phyloP scores from a whole-genome alignment of 2,113 vertebrate genomes.

The Bagarius yarrelli region DNA sequence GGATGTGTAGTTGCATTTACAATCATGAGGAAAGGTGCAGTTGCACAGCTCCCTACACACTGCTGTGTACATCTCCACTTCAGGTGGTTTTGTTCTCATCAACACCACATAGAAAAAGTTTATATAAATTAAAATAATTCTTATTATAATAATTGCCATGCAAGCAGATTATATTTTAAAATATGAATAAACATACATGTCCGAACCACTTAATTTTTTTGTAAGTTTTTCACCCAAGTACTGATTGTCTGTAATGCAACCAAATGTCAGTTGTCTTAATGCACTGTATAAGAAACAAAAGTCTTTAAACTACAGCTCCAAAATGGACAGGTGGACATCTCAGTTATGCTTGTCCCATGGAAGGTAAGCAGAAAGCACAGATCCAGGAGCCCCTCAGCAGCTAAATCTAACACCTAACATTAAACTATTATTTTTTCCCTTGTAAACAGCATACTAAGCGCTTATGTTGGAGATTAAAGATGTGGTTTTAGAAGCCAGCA shows the following conservation, averaged over 20 bases:
- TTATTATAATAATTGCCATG: no score
- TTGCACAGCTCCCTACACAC: constrained; percentile 11
- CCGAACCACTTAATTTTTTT: neutral
- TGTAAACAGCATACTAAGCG: constrained; percentile 12
- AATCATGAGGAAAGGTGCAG: neutral
- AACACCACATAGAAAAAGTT: no score
- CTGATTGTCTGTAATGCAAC: neutral
- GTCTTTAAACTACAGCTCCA: no score
- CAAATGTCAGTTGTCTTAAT: neutral
- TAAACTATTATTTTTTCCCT: neutral
- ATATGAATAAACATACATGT: neutral
- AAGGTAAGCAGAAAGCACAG: constrained; percentile 29
- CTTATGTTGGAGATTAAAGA: constrained; percentile 22
- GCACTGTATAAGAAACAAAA: neutral
- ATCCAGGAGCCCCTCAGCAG: neutral
- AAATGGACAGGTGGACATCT: constrained; percentile 24
- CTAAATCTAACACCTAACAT: constrained; percentile 32
- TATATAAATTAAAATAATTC: no score
- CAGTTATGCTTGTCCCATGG: neutral
- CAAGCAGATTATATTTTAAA: no score
- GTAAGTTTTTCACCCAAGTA: neutral
- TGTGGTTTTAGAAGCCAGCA: neutral
- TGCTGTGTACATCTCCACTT: constrained; percentile 13
- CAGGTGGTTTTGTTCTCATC: constrained; percentile 42
- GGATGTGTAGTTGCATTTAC: constrained; percentile 35